Evolutionary conservation across 2,113 vertebrate species (phyloP), one percentile per base, ranked within the genome.

Genomic region (Chiloscyllium plagiosum): DNA sequence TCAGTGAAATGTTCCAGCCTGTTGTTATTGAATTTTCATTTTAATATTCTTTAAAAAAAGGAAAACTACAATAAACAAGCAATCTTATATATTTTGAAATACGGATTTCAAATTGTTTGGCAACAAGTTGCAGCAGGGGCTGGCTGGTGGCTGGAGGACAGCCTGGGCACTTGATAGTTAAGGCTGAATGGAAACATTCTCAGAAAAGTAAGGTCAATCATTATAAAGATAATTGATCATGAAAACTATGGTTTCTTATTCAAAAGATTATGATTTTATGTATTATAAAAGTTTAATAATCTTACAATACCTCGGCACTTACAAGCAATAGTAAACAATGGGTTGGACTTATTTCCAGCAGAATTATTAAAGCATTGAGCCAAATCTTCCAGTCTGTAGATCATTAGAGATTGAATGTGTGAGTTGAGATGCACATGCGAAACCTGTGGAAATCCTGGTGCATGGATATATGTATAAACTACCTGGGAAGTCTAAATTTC

Each of bases 21-120:
- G 87, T 66, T 94, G 24, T 70, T 94, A 69, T 24, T 89, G 47
- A 87, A 87, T 37, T 93, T 93, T 24, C 42, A 47, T 94, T 94
- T 26, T 42, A 20, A 69, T 94, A 93, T 56, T 90, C 12, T 90
- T 47, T 1, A 47, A 47, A 56, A 90, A 86, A 19, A 94, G 69
- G 65, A 94, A 66, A 94, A 70, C 37, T 94, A 26, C 47, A 93
- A 93, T 68, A 42, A 70, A 70, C 37, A 94, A 70, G 68, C 8
- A n/a, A 1, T 69, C 47, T n/a, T 26, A 70, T n/a, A 42, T 94
- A 94, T 42, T 94, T 70, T 70, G 47, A 66, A 69, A 94, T 10
- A n/a, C 33, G 0, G 0, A 33, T 69, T 50, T 94, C 68, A 94
- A 42, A 94, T 42, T 94, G 8, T 65, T 52, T 70, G 66, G 66